Base-by-base conservation (phyloP, 2,888 invertebrate genomes). In the Chalcosyrphus nemorum region DNA sequence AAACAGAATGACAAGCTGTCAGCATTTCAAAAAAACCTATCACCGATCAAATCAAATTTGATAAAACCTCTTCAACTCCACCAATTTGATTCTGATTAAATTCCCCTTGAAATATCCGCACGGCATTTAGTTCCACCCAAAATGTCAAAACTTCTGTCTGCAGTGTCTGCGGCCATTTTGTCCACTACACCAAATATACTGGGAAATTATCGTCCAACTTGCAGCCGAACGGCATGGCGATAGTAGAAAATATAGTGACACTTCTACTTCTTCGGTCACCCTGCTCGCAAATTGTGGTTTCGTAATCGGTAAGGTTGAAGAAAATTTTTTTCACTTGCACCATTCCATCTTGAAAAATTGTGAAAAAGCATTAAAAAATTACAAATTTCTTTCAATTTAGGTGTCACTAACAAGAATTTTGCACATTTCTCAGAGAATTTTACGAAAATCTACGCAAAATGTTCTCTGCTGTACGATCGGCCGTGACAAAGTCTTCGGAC, bases 381-480 rank as follows among this genome's bases (percentile, higher is more conserved):
- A 54, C 4, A 21, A 70, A 66, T 52, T 75, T 81, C 43, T 66
- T 77, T 15, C 57, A 74, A 47, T 85, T 86, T 86, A 76, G 78
- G 78, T 78, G 66, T 68, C 41, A 78, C 65, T 82, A 78, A 77
- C 41, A 77, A 77, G 66, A 77, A 77, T 77, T 78, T 77, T 72
- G 29, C 43, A 52, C 72, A n/a, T 82, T 82, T 72, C 66, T 65
- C 78, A 82, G 82, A 82, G 81, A 77, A 81, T 81, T 71, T 71
- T 59, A 78, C 68, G 81, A 71, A 57, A 71, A 81, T 71, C 76
- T 77, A 65, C 65, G 24, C 74, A 86, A 87, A 82, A 88, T 88
- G 88, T 88, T 88, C 81, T 85, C 87, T 85, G 86, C 88, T 75
- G 87, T 87, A 84, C 86, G 87, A 57, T 86, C 87, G 86, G 88